These are phyloP conservation scores for Epizoanthus fatuus DNA, from an alignment of 92 coral and sea anemone species.

Conservation along the genomic window DNA sequence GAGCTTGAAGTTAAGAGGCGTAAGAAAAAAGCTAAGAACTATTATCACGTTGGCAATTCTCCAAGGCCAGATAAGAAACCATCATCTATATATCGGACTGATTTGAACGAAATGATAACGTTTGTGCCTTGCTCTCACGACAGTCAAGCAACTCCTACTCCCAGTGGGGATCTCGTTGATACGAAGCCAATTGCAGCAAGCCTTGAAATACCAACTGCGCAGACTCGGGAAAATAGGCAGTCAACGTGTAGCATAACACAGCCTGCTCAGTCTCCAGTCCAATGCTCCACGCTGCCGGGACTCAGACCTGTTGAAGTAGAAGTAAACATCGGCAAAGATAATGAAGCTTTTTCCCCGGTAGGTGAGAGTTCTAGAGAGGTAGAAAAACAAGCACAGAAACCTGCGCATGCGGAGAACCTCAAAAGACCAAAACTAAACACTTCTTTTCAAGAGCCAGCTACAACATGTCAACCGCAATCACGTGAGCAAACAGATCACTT, in stretches of 20 bases:
- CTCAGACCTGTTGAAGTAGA: not conserved
- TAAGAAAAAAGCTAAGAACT: not conserved
- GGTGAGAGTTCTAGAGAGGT: not conserved
- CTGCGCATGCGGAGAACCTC: not conserved
- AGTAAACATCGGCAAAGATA: not conserved
- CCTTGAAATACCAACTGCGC: not conserved
- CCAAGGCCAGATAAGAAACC: not conserved
- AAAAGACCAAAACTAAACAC: not conserved
- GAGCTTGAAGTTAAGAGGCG: not conserved
- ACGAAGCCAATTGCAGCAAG: not conserved
- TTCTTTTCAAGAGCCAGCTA: not conserved
- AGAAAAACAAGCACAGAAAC: not conserved
- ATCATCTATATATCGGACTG: not conserved
- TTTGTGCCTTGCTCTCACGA: no score
- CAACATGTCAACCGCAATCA: not conserved
- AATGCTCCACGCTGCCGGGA: no score
- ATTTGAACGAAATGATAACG: constrained; percentile 12
- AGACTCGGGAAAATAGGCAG: no score
- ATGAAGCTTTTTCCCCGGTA: constrained; percentile 16
- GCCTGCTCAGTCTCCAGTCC: no score
- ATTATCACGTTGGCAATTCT: constrained; percentile 2
- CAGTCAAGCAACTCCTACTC: no score
- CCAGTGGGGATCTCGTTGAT: not conserved
- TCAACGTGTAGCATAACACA: no score
- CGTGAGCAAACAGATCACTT: not conserved